Evolutionary conservation across 37 sponge, comb jelly and placozoan species (phyloP), one percentile per base, ranked within the genome.

Genomic region (Mnemiopsis leidyi): DNA sequence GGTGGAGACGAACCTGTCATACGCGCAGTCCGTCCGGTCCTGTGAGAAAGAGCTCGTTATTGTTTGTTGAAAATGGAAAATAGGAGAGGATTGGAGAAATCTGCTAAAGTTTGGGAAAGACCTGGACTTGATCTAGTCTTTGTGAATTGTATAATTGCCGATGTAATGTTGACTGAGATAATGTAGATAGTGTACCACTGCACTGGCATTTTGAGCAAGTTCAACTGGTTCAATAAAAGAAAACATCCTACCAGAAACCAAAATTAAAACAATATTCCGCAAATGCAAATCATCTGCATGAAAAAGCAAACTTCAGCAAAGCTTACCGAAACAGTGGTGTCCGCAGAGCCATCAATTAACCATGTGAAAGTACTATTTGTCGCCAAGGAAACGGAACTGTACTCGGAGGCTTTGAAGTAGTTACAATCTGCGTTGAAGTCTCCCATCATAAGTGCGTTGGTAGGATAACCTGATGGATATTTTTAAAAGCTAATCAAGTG

Each of bases 371-470:
- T 71, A 18, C 20, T 71, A 25, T 5, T 29, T 7, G 30, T n/a
- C 30, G 25, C 26, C 30, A 71, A 25, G 7, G 75, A 71, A 5
- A 71, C 3, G n/a, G 75, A 71, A n/a, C 3, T 5, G 25, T n/a
- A 29, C 30, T 71, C 75, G 5, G 75, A 29, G 3, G 30, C 30
- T 5, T n/a, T 71, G n/a, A 71, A 28, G 75, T 71, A 71, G 75
- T 25, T 71, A 25, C 75, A 71, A 25, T 71, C 75, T 23, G 75
- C 75, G 75, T 71, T 71, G 30, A 71, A 28, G 75, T 71, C 75
- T 18, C 75, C 75, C 75, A 71, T 71, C n/a, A 71, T 71, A 5
- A 71, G 75, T 3, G 75, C 26, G 30, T 71, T 25, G n/a, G 75
- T n/a, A 23, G 75, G 30, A 25, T 29, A 71, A 29, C 75, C 68